Evolutionary conservation across 2,797 vertebrate species (phyloP).

Genomic region (Todus mexicanus): DNA sequence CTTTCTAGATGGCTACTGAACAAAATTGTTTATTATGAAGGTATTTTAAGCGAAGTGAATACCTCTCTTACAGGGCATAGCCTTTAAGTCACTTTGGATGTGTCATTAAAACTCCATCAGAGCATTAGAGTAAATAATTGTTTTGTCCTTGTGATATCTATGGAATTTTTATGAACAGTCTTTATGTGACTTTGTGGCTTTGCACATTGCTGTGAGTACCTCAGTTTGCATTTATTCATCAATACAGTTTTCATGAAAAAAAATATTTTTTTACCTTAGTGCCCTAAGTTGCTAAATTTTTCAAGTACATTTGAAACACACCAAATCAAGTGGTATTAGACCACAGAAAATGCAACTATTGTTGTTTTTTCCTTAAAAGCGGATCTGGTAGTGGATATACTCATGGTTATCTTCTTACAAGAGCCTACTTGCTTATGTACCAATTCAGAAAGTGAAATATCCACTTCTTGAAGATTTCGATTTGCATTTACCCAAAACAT

Average conservation of each 20-base stretch:
- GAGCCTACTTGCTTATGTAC: background rate
- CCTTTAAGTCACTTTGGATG: background rate
- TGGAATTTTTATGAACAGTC: background rate
- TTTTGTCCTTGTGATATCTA: background rate
- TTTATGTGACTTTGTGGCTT: background rate
- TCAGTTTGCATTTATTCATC: background rate
- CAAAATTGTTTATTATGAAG: background rate
- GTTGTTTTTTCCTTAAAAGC: background rate
- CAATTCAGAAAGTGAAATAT: background rate
- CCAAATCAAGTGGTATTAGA: background rate
- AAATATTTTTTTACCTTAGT: background rate
- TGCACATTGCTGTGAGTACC: background rate
- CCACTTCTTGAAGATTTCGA: background rate
- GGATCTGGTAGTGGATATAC: background rate
- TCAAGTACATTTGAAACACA: background rate
- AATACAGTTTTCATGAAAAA: background rate
- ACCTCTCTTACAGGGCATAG: background rate
- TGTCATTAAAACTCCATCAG: background rate
- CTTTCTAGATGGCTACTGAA: background rate
- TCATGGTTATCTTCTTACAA: background rate
- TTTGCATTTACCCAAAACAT: background rate
- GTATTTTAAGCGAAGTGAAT: background rate
- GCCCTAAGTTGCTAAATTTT: background rate
- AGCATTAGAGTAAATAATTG: background rate
- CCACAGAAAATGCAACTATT: background rate